A percentile compares a stretch with the other conserved stretches of the same genome.
Conservation (phyloP, 2,888 invertebrate genomes). For the Andrena trimmerana region DNA sequence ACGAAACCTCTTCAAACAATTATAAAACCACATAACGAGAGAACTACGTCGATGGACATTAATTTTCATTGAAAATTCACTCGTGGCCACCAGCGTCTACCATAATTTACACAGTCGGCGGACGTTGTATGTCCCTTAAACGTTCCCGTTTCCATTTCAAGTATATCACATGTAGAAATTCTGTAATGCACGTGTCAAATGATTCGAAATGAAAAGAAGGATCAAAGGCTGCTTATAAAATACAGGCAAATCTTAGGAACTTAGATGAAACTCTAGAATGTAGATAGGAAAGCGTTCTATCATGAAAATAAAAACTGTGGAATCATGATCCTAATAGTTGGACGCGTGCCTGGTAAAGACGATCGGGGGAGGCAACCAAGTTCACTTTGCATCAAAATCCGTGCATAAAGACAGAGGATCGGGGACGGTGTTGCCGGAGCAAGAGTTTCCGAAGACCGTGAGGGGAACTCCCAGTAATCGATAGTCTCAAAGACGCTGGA, state of each 20-base stretch:
- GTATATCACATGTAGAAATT: not conserved
- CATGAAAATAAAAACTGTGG: not conserved
- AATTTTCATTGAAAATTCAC: conserved; percentile 22
- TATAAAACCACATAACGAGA: not conserved
- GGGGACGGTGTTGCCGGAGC: conserved; percentile 9
- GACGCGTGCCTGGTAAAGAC: conserved; percentile 9
- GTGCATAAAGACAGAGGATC: conserved; percentile 22
- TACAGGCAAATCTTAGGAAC: not conserved
- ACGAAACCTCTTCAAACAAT: not conserved
- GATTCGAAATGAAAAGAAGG: not conserved
- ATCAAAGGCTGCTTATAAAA: not conserved
- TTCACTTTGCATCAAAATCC: conserved; percentile 31
- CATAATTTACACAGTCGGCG: not conserved
- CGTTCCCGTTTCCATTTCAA: not conserved
- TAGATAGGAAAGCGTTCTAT: not conserved
- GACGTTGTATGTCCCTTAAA: not conserved
- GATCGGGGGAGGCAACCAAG: not conserved
- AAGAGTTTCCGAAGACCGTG: conserved; percentile 36
- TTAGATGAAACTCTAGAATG: not conserved
- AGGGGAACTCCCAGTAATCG: conserved; percentile 57
- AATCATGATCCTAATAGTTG: not conserved
- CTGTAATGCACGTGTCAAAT: too few species aligned
- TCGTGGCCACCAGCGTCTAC: not conserved
- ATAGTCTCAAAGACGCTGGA: conserved; percentile 65
- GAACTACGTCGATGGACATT: not conserved